Conservation (phyloP, 1,140 invertebrate genomes). For the Drosophila arawakana region DNA sequence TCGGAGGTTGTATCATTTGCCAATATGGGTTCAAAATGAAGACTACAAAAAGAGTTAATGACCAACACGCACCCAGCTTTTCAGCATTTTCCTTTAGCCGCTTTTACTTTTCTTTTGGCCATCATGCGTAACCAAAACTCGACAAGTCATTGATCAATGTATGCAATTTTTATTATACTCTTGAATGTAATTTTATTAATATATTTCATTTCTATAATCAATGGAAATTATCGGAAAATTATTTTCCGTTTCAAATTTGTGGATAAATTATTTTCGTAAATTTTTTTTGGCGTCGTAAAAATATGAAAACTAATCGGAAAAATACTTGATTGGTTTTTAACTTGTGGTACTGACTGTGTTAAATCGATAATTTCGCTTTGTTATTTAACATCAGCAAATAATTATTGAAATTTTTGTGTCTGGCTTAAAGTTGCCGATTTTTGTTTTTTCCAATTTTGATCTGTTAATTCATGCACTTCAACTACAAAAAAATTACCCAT, state of each 20-base stretch:
- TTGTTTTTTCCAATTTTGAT: too few relatives aligned
- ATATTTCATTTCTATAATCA: constrained; percentile 1
- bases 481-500: too few relatives aligned
- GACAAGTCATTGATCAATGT: constrained; percentile 2
- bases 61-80: constrained; percentile 60
- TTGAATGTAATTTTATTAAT: constrained; percentile 6
- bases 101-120: constrained; percentile 67
- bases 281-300: background rate
- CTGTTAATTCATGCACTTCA: too few relatives aligned
- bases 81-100: constrained; percentile 22
- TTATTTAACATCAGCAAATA: too few relatives aligned
- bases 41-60: constrained; percentile 47
- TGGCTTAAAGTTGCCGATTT: too few relatives aligned
- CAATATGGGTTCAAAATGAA: constrained; percentile 9
- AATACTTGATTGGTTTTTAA: too few relatives aligned
- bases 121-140: constrained; percentile 57
- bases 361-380: background rate
- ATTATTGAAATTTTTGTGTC: too few relatives aligned
- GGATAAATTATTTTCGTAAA: too few relatives aligned
- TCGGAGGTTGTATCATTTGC: constrained; percentile 6
- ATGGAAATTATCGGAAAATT: constrained; percentile 2
- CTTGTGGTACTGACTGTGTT: too few relatives aligned
- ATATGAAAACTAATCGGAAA: background rate
- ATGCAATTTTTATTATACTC: background rate
- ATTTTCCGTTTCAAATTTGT: background rate